Percentiles rank a stretch among this genome's conserved stretches.
Conservation (phyloP, 2,797 vertebrate genomes). For the Peromyscus aztecus region DNA sequence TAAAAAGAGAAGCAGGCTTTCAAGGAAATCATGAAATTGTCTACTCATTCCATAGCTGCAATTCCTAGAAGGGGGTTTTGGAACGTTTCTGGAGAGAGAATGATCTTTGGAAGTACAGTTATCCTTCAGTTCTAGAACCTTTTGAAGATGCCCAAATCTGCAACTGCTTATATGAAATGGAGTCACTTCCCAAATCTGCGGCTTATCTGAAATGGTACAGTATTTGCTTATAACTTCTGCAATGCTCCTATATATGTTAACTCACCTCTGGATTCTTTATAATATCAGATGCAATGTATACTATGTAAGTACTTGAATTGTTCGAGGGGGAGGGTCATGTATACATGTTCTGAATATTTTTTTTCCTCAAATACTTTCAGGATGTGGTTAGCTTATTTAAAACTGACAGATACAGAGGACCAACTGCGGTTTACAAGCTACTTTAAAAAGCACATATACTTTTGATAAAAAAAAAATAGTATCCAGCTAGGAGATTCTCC, state of each 20-base stretch:
- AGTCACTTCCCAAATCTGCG: not conserved
- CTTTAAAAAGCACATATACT: not conserved
- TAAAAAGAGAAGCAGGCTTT: not conserved
- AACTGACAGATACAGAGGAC: not conserved
- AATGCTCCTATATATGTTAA: not conserved
- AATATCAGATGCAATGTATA: not conserved
- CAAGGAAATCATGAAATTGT: not conserved
- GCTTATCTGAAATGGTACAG: not conserved
- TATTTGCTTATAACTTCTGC: not conserved
- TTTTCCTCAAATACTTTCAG: not conserved
- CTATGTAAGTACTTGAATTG: not conserved
- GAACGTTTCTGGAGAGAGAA: conserved; percentile 25
- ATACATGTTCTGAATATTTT: not conserved
- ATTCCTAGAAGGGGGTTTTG: conserved; percentile 24
- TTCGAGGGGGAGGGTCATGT: not conserved
- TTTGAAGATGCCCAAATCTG: not conserved
- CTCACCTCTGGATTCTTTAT: not conserved
- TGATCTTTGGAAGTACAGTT: not conserved
- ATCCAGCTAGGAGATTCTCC: conserved; percentile 19
- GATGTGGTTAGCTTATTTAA: not conserved
- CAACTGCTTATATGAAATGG: not conserved
- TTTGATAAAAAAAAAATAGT: conserved; percentile 64
- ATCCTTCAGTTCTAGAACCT: not conserved
- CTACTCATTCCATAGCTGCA: not conserved
- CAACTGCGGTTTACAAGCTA: conserved; percentile 4